A percentile compares a stretch with the other conserved stretches of the same genome.
Evolutionary conservation across 2,797 vertebrate species (phyloP).

Genomic region (Sciurus vulgaris): DNA sequence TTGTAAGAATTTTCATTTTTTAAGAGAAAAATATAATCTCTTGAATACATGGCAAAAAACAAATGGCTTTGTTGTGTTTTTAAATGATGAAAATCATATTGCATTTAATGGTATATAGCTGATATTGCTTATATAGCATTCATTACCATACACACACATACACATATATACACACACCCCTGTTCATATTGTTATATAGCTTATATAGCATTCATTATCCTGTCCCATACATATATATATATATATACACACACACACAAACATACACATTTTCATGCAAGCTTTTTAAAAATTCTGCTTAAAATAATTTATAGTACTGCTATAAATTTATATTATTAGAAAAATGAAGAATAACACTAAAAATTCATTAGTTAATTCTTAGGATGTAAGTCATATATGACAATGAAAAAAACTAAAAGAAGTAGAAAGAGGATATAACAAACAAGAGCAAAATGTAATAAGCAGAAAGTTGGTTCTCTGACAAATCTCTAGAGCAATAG

Average conservation of each 20-base stretch:
- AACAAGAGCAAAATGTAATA: background rate
- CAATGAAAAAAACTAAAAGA: conserved; percentile 16
- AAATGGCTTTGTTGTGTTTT: background rate
- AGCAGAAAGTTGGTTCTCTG: background rate
- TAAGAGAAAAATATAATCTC: background rate
- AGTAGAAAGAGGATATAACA: background rate
- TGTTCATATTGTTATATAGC: background rate
- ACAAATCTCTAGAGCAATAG: background rate
- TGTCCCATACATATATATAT: background rate
- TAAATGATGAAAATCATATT: conserved; percentile 2
- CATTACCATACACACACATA: background rate
- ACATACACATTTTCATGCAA: background rate
- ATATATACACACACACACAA: too few relatives aligned
- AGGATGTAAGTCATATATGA: background rate
- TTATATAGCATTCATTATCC: background rate
- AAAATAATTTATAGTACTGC: background rate
- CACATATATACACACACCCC: too few relatives aligned
- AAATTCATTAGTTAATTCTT: background rate
- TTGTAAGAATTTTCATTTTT: background rate
- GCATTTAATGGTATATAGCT: background rate
- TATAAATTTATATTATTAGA: too few relatives aligned
- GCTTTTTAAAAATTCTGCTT: background rate
- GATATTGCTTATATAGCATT: background rate
- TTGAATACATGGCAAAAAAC: background rate
- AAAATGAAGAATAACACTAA: background rate